Base-by-base conservation (phyloP, 1,140 invertebrate genomes). In the Leguminivora glycinivorella region DNA sequence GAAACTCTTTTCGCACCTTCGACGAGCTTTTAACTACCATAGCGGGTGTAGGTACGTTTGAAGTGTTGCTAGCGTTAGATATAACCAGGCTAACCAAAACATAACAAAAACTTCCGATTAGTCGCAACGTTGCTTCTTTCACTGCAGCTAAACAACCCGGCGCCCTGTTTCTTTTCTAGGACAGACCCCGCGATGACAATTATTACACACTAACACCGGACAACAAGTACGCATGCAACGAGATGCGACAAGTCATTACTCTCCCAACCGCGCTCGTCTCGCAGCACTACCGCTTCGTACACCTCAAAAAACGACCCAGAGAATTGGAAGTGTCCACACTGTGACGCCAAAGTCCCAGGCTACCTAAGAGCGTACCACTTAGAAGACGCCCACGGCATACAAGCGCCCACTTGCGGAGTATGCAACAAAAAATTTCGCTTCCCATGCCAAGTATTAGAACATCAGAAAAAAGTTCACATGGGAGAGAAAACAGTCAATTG, bases 391-490 rank as follows among this genome's bases (percentile, higher is more conserved):
- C 72, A 74, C 19, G 70, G 70, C 0, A 71, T 74, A 34, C 69
- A 70, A 10, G 72, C 72, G 1, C 72, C 72, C 0, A 31, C 38
- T 7, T 74, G 72, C 24, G 72, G 72, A 3, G 67, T 71, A 9
- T 74, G 72, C 22, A 63, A 70, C 9, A 74, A 71, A 47, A 63
- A 60, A 29, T 74, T 74, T 40, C 56, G 71, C 17, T 70, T 52
- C 56, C 70, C 70, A 58, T 76, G 68, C 26, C 69, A 80, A 9
- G 73, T 84, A 0, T 19, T 83, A 14, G 69, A 71, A 7, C 84
- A 86, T 24, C 81, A 83, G 71, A 73, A 81, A n/a, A 78, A 78
- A 71, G 67, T 82, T 43, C 71, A 72, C 67, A 74, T 80, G 72
- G 72, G 72, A 2, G 78, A 80, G 31, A 76, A 70, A 56, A 72